Evolutionary conservation across 2,113 vertebrate species (phyloP).

Genomic region (Pycnonotus jocosus): DNA sequence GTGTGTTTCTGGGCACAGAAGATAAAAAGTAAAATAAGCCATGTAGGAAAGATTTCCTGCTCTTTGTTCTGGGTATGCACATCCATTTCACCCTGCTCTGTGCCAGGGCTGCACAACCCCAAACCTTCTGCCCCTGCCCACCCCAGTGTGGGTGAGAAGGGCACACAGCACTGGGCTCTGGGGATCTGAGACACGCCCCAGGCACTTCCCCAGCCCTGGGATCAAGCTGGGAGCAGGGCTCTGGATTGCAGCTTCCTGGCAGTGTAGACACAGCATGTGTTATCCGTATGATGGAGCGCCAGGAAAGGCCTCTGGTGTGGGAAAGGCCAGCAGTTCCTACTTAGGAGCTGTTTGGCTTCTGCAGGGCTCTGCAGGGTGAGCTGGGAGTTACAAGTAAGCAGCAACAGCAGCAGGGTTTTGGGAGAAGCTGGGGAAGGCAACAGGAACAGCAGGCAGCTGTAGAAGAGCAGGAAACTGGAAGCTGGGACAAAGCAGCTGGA

Average conservation of each 20-base stretch:
- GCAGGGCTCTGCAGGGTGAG: neutral
- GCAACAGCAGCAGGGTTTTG: neutral
- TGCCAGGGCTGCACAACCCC: accelerated
- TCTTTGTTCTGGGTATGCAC: neutral
- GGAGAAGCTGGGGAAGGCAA: neutral
- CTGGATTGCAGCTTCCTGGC: slow-evolving; percentile 48
- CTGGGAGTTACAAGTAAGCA: neutral
- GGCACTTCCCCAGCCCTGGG: neutral
- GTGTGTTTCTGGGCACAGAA: neutral
- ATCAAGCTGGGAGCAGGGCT: neutral
- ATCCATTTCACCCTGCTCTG: neutral
- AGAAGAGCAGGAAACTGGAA: neutral
- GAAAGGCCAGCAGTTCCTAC: slow-evolving; percentile 7
- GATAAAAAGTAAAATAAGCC: neutral
- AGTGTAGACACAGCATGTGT: slow-evolving; percentile 19
- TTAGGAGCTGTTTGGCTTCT: neutral
- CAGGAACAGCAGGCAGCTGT: neutral
- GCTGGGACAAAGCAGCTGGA: neutral
- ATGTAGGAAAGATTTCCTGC: neutral
- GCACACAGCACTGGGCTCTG: neutral
- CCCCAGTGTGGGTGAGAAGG: neutral
- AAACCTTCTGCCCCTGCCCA: neutral
- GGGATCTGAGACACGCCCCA: neutral
- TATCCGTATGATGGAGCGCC: neutral
- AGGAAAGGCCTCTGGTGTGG: slow-evolving; percentile 24